Percentiles rank a stretch among this genome's conserved stretches.
Evolutionary conservation across 1,140 invertebrate genomes (phyloP).

Genomic region (Orius insidiosus): DNA sequence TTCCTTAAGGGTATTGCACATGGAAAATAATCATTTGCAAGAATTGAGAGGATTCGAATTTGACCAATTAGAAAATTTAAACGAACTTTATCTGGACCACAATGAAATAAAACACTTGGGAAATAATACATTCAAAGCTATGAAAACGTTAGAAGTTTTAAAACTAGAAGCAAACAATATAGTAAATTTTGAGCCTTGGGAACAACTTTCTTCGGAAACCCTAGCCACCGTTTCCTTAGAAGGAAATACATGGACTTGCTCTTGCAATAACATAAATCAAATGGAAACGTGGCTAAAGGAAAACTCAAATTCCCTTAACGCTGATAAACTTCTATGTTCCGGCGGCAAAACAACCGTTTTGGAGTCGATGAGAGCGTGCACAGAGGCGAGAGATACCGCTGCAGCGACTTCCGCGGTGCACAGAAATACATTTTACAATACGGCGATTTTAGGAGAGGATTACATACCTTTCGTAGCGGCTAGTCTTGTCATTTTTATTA

Average conservation of each 20-base stretch:
- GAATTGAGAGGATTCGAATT: constrained; percentile 34
- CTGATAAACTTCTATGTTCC: constrained; percentile 38
- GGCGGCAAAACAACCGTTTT: constrained; percentile 33
- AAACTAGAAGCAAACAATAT: constrained; percentile 33
- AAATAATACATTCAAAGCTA: constrained; percentile 30
- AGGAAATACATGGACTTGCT: constrained; percentile 55
- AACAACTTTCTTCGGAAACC: constrained; percentile 32
- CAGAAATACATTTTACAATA: constrained; percentile 36
- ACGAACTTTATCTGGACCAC: constrained; percentile 32
- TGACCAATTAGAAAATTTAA: constrained; percentile 29
- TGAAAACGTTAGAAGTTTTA: constrained; percentile 30
- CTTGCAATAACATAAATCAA: constrained; percentile 43
- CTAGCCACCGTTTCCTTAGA: constrained; percentile 41
- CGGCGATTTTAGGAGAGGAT: constrained; percentile 32
- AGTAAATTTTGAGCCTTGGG: constrained; percentile 36
- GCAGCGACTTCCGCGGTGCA: constrained; percentile 41
- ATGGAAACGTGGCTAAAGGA: constrained; percentile 45
- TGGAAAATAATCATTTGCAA: constrained; percentile 31
- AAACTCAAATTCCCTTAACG: constrained; percentile 33
- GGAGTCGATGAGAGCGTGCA: constrained; percentile 40
- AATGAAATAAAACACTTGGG: constrained; percentile 29
- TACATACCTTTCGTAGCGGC: constrained; percentile 57
- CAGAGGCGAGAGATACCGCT: constrained; percentile 39
- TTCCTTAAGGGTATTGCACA: constrained; percentile 29
- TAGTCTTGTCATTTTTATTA: constrained; percentile 49